Evolutionary conservation across 2,888 invertebrate species (phyloP).

Genomic region (Thymelicus sylvestris): DNA sequence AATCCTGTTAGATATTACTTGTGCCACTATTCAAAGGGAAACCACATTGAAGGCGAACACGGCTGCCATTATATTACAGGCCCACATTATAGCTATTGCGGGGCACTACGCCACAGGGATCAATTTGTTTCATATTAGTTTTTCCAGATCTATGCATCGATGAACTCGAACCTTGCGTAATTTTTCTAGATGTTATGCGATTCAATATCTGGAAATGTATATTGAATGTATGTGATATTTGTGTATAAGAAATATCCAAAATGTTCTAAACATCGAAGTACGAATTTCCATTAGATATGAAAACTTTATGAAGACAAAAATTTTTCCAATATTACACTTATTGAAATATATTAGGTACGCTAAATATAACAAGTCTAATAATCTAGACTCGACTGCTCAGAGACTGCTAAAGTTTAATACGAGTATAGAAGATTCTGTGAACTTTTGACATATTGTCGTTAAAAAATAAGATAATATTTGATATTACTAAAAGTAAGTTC

Average conservation of each 20-base stretch:
- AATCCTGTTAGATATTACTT: conserved; percentile 23
- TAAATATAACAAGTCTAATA: neutral
- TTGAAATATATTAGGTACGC: neutral
- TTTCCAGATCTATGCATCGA: conserved; percentile 20
- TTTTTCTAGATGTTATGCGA: neutral
- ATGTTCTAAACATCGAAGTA: neutral
- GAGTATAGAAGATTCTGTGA: no score
- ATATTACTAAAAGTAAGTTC: no score
- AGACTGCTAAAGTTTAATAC: no score
- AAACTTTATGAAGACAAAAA: neutral
- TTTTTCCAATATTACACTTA: neutral
- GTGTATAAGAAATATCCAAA: neutral
- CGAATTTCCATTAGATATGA: neutral
- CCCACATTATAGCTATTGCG: neutral
- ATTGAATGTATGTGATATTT: neutral
- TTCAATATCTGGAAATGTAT: neutral
- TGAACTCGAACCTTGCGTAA: neutral
- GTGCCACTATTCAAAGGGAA: conserved; percentile 20
- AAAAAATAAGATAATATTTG: no score
- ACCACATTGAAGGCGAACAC: conserved; percentile 31
- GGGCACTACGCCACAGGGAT: neutral
- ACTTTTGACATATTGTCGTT: no score
- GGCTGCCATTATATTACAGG: conserved; percentile 16
- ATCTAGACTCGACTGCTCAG: neutral
- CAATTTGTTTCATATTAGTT: conserved; percentile 32